Base-by-base conservation (phyloP, 2,113 vertebrate genomes). In the Lepus americanus region DNA sequence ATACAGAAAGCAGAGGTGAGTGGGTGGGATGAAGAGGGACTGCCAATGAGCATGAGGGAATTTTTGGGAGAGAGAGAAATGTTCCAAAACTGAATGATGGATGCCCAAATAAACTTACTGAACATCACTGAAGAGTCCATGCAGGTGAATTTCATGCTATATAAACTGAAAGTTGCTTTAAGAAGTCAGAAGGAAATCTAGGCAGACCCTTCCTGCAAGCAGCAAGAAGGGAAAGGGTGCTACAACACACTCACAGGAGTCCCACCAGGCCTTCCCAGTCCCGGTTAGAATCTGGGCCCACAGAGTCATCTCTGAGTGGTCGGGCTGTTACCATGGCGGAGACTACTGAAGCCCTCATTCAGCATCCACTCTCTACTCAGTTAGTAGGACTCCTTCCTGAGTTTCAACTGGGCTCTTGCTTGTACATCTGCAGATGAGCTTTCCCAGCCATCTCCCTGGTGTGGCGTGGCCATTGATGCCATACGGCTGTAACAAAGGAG, bases 301-400 rank as follows among this genome's bases (percentile, higher is more conserved):
- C 6, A 49, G 13, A 70, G 4, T 53, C 36, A 64, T 61, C 6
- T 9, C 9, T 29, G 51, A 14, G 5, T 17, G 78, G 31, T 77
- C 22, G n/a, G 29, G n/a, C 22, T 13, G 31, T 44, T 20, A 17
- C 22, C 53, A 49, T 81, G 76, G 25, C 17, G 49, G 29, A 44
- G 11, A 74, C 23, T 17, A 36, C 23, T n/a, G 14, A 83, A n/a
- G 14, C 7, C 19, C 29, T 67, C 9, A n/a, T 20, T 29, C 67
- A n/a, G 4, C 51, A 87, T 74, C 5, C 20, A 90, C 10, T 39
- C 72, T 55, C 31, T n/a, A 11, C 31, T 69, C 51, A 7, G 27
- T 80, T 81, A 74, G 63, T 63, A 93, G 66, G 53, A 53, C 44
- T 33, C 33, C 20, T 95, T 74, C 16, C 67, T 87, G 76, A 81